Conservation (phyloP, 2,888 invertebrate species). For the Stenchaetothrips biformis region DNA sequence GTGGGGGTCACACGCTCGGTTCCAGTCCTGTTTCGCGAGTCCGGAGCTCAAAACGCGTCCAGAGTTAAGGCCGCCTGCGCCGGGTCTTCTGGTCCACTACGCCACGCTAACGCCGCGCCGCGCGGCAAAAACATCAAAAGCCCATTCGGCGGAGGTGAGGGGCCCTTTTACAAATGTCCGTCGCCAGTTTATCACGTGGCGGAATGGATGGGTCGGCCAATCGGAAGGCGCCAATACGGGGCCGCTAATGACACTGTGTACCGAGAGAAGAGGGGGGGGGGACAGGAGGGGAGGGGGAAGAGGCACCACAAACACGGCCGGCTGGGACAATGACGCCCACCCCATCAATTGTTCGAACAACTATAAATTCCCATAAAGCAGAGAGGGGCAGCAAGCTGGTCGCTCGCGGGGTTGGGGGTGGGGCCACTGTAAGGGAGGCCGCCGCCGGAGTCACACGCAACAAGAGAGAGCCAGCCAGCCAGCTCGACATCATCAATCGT, state of each 20-base stretch:
- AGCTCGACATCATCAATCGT: conserved; percentile 12
- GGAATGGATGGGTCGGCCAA: background rate
- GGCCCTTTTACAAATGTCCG: background rate
- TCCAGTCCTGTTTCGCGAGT: too few relatives aligned
- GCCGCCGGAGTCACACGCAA: background rate
- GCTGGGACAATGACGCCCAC: background rate
- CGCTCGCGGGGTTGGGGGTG: background rate
- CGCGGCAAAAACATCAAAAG: background rate
- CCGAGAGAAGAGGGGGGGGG: background rate
- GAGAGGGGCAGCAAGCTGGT: background rate
- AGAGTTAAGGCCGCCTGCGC: too few relatives aligned
- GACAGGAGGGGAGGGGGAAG: background rate
- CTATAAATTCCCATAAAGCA: conserved; percentile 25
- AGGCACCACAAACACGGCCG: background rate
- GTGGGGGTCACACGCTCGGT: too few relatives aligned
- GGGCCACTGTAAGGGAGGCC: background rate
- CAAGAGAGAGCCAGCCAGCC: background rate
- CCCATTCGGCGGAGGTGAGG: background rate
- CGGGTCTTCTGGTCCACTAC: too few relatives aligned
- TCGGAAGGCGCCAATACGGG: background rate
- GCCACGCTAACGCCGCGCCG: too few relatives aligned
- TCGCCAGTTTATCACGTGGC: background rate
- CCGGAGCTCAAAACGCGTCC: too few relatives aligned
- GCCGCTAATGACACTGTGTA: background rate
- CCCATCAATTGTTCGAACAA: conserved; percentile 24